phyloP scores from a whole-genome alignment of 2,113 vertebrate species.

The Esox niger region DNA sequence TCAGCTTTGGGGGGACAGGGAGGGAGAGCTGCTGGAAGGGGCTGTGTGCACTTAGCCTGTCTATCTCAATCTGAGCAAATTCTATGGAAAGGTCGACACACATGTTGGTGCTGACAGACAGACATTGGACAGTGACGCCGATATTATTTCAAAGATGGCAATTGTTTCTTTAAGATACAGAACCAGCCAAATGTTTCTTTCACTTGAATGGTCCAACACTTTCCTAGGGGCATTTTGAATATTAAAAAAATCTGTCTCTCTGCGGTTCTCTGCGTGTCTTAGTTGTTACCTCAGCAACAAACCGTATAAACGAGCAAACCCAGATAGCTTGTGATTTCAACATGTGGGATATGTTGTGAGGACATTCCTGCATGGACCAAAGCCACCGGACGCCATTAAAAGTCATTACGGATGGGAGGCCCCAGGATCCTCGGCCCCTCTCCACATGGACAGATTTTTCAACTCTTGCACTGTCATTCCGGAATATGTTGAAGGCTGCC shows the following conservation, averaged over 20 bases:
- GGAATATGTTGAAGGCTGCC: neutral
- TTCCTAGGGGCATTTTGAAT: no score
- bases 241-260: no score
- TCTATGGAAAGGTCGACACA: slow-evolving; percentile 26
- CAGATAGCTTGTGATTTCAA: slow-evolving; percentile 31
- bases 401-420: slow-evolving; percentile 5
- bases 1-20: slow-evolving; percentile 31
- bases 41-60: slow-evolving; percentile 39
- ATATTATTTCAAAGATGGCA: neutral
- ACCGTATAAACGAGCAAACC: neutral
- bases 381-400: slow-evolving; percentile 39
- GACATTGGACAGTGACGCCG: neutral
- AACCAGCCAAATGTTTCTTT: no score
- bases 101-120: neutral
- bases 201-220: no score
- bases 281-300: no score
- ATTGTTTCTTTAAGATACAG: no score
- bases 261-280: no score
- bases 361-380: slow-evolving; percentile 30
- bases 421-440: slow-evolving; percentile 29
- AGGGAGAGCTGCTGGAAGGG: slow-evolving; percentile 22
- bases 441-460: no score
- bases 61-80: slow-evolving; percentile 36
- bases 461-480: neutral
- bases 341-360: slow-evolving; percentile 36